Conservation (phyloP, 2,888 invertebrate species). For the Athetis lepigone region DNA sequence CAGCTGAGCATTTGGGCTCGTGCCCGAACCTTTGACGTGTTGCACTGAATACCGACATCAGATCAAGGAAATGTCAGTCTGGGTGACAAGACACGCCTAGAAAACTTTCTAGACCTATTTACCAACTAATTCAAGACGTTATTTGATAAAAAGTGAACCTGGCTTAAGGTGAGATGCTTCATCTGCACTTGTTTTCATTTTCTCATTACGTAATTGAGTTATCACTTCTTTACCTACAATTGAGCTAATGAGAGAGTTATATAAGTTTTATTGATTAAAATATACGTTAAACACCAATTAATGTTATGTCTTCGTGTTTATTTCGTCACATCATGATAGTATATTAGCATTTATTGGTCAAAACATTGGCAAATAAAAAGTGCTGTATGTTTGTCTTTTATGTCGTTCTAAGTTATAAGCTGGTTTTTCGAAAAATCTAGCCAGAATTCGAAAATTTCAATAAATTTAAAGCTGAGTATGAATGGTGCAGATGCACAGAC, state of each 20-base stretch:
- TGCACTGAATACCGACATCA: neutral
- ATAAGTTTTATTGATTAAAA: conserved; percentile 30
- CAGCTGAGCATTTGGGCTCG: neutral
- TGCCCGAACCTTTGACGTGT: neutral
- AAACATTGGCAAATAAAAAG: neutral
- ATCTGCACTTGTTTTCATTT: conserved; percentile 36
- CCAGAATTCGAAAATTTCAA: neutral
- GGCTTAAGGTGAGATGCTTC: conserved; percentile 12
- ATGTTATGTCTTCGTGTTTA: conserved; percentile 12
- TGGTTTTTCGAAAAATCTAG: neutral
- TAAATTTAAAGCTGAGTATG: conserved; percentile 26
- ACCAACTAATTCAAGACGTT: conserved; percentile 9
- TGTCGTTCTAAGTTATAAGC: too few species aligned
- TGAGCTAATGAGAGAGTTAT: conserved; percentile 40
- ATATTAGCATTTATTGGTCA: neutral
- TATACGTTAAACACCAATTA: conserved; percentile 6
- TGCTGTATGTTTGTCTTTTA: too few species aligned
- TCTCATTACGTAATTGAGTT: conserved; percentile 14
- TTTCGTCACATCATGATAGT: conserved; percentile 6
- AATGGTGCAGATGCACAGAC: conserved; percentile 31
- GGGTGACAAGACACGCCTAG: neutral
- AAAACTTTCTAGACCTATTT: conserved; percentile 21
- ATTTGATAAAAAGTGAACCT: conserved; percentile 34
- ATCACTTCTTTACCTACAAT: conserved; percentile 20
- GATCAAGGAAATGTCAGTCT: conserved; percentile 1